Base-by-base conservation (phyloP, 2,888 invertebrate genomes). In the Meteorus cinctellus region DNA sequence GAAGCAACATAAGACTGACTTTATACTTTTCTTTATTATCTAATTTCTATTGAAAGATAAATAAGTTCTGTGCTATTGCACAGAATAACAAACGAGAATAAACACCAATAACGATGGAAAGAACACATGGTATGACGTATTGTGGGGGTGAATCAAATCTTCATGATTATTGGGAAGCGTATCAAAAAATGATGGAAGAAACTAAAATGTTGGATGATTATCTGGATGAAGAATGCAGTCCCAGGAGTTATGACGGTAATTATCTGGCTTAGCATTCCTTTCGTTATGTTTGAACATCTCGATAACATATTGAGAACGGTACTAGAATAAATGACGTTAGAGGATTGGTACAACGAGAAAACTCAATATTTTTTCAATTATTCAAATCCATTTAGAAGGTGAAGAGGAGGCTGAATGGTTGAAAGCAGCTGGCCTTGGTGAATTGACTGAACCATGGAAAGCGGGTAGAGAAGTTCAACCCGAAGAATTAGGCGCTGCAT, bases 321-420 rank as follows among this genome's bases (percentile, higher is more conserved):
- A 41, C 41, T 41, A 41, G 12, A 51, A 72, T 69, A 34, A 71
- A 24, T 24, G 2, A n/a, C 8, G 10, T 5, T 24, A 1, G 24
- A 8, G 48, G 55, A 16, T 55, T 55, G 59, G 24, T 77, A 51
- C 45, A 67, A 41, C 55, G 27, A 41, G 41, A 29, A n/a, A 2
- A 12, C 24, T 24, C 67, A 45, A 36, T 55, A 69, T 68, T 16
- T 1, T 59, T 36, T 24, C 24, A 24, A 14, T 67, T 8, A 41
- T 41, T 41, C 45, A 45, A 29, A 63, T 55, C 36, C 8, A 63
- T 63, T 55, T 70, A 95, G 95, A 95, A 89, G 95, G 94, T 80
- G 95, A 95, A 89, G 92, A 93, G 85, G 95, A 95, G 84, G 93
- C 94, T 12, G 94, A 94, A 89, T 95, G 95, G 94, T 91, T 95